Evolutionary conservation across 1,140 invertebrate genomes (phyloP), one percentile per base, ranked within the genome.

Genomic region (Magallana gigas): DNA sequence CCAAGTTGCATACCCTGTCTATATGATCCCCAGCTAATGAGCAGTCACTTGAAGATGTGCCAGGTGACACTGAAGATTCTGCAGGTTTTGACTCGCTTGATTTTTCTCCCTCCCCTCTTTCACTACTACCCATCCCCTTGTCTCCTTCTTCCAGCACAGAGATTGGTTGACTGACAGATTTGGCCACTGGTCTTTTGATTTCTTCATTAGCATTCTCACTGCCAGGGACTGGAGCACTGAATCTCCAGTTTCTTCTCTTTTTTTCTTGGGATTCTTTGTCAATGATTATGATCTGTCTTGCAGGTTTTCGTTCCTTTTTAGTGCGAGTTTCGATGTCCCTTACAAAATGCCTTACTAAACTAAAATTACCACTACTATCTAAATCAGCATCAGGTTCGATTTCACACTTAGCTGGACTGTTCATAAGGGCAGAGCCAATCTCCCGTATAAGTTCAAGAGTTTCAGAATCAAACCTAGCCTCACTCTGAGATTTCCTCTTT

Each of bases 401-500:
- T 58, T 90, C 58, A 59, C 87, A 57, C 84, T 89, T 89, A n/a
- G 89, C 85, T 4, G 92, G 92, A 87, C 90, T 92, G 68, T 91
- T 91, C 9, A 93, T 82, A 16, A 92, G 89, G 36, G 91, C 91
- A 6, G 92, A 93, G 1, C 92, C 93, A 48, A 93, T 93, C 80
- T 93, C 93, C 62, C 91, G 76, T 58, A 93, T 92, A 23, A 92
- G 80, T 36, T 91, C 90, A 71, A 93, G 87, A 14, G 91, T 92
- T 68, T 92, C 88, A 12, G 87, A 23, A 81, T 93, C 92, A 88
- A 92, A 76, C 68, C 68, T 36, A 12, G 68, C 23, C 29, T 76
- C 68, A 29, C 68, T 76, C 36, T 76, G 23, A 76, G 68, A 76
- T 76, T 76, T 76, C 68, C 68, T 76, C 23, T 76, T 76, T 76